Evolutionary conservation across 1,140 invertebrate species (phyloP).

Genomic region (Brachionus koreanus): DNA sequence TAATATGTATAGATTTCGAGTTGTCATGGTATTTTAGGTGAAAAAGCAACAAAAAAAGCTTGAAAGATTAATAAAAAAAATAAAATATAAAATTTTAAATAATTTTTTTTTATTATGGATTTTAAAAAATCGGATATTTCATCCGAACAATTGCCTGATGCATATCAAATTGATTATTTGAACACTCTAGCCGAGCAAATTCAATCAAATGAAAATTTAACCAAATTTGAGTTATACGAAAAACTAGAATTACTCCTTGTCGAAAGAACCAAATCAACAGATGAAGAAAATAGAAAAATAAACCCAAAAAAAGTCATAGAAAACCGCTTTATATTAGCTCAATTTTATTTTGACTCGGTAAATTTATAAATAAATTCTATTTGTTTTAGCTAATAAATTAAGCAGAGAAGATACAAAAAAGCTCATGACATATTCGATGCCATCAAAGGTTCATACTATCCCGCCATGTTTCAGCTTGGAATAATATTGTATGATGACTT

Average conservation of each 20-base stretch:
- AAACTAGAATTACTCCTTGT: conserved; percentile 53
- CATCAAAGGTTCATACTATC: conserved; percentile 51
- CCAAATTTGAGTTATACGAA: conserved; percentile 53
- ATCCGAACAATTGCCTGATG: conserved; percentile 6
- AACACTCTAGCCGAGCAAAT: conserved; percentile 23
- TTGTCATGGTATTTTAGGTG: conserved; percentile 13
- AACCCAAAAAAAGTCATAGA: conserved; percentile 9
- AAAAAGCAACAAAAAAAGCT: background rate
- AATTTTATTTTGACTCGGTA: conserved; percentile 57
- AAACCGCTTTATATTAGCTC: conserved; percentile 53
- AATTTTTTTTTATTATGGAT: background rate
- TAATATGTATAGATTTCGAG: conserved; percentile 11
- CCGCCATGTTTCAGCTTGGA: conserved; percentile 53
- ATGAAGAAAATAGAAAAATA: background rate
- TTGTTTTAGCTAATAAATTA: conserved; percentile 11
- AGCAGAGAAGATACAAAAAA: conserved; percentile 52
- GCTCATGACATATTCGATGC: conserved; percentile 53
- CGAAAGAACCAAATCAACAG: conserved; percentile 52
- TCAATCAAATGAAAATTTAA: conserved; percentile 46
- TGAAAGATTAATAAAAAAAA: background rate
- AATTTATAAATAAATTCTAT: background rate
- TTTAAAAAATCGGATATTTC: background rate
- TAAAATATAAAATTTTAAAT: background rate
- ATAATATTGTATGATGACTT: conserved; percentile 56
- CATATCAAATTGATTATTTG: conserved; percentile 6